Percentiles rank a stretch among this genome's conserved stretches.
Evolutionary conservation across 2,888 invertebrate genomes (phyloP).

Genomic region (Lumbricus terrestris): DNA sequence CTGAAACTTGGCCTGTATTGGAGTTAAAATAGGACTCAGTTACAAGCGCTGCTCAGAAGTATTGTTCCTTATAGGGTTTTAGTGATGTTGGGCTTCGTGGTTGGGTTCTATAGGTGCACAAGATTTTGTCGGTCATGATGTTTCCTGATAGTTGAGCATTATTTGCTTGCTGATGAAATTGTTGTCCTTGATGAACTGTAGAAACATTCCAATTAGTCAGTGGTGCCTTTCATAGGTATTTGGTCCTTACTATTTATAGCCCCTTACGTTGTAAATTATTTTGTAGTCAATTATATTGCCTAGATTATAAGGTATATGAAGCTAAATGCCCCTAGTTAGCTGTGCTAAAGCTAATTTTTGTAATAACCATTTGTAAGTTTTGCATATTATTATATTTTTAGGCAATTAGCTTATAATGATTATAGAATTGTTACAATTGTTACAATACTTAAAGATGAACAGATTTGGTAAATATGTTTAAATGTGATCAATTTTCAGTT

Average conservation of each 20-base stretch:
- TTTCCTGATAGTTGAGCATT: background rate
- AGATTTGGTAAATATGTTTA: background rate
- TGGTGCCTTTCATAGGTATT: too few species aligned
- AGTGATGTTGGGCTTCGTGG: background rate
- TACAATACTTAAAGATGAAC: background rate
- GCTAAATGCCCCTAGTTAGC: background rate
- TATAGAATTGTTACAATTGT: background rate
- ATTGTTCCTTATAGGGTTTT: background rate
- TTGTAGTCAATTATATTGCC: too few species aligned
- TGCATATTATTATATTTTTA: conserved; percentile 3
- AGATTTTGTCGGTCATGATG: too few species aligned
- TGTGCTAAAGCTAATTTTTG: background rate
- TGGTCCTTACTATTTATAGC: too few species aligned
- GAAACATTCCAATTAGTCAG: too few species aligned
- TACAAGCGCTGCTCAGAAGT: background rate
- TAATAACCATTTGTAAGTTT: background rate
- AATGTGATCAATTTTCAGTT: background rate
- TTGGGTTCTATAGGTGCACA: background rate
- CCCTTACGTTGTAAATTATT: too few species aligned
- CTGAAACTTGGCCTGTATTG: background rate
- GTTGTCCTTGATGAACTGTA: too few species aligned
- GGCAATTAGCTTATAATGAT: background rate
- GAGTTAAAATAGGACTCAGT: background rate
- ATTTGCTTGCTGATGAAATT: background rate
- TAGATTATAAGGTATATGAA: background rate